phyloP scores from a whole-genome alignment of 1,140 invertebrate genomes.

The Ptiloglossa arizonensis region DNA sequence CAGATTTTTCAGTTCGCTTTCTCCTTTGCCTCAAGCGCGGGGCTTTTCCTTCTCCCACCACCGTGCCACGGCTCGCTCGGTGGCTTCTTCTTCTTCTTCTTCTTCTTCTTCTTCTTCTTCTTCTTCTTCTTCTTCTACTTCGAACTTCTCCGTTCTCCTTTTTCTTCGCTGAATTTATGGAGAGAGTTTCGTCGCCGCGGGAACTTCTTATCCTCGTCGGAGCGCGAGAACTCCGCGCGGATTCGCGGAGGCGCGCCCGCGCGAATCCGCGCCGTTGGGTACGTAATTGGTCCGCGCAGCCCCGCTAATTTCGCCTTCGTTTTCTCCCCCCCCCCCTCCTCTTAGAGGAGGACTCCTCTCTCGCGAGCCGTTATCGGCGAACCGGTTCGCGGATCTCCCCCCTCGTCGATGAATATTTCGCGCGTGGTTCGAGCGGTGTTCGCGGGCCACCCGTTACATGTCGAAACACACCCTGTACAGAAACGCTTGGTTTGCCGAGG shows the following conservation, averaged over 20 bases:
- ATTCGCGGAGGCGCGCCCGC: background rate
- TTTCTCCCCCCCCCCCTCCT: too few species aligned
- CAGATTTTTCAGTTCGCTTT: slow-evolving; percentile 50
- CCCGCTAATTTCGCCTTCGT: background rate
- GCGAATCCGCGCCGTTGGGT: too few species aligned
- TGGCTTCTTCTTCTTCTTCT: background rate
- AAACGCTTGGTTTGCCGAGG: slow-evolving; percentile 78
- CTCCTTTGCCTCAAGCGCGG: background rate
- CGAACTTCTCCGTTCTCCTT: background rate
- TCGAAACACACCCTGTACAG: slow-evolving; percentile 78
- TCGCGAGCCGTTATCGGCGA: too few species aligned
- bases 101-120: background rate
- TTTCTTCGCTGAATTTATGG: slow-evolving; percentile 35
- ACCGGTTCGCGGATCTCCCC: too few species aligned
- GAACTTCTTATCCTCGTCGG: slow-evolving; percentile 45
- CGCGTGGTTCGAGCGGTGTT: background rate
- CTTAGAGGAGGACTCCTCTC: too few species aligned
- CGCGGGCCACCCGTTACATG: slow-evolving; percentile 76
- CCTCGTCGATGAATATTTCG: background rate
- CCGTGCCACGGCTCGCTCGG: background rate
- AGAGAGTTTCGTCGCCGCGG: slow-evolving; percentile 44
- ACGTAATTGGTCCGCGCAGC: too few species aligned
- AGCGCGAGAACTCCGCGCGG: slow-evolving; percentile 1
- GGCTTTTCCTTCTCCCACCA: background rate
- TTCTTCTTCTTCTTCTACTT: too few species aligned